phyloP scores from a whole-genome alignment of 2,797 vertebrate genomes.

The Hirundo rustica region DNA sequence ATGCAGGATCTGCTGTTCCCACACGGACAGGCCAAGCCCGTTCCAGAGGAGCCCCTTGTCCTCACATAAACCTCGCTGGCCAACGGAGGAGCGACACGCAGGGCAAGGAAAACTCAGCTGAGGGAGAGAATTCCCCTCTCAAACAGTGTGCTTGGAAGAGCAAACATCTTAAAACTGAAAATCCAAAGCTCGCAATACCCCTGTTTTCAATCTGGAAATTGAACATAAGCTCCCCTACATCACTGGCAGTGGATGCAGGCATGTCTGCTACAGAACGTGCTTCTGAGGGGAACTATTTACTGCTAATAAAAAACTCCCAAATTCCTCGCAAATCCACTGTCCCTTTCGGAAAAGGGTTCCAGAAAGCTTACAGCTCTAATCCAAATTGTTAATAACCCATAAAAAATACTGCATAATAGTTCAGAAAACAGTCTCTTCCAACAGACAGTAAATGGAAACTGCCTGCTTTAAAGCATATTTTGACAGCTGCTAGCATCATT shows the following conservation, averaged over 20 bases:
- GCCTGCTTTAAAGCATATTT: slow-evolving; percentile 44
- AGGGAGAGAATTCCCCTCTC: neutral
- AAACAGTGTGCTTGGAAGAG: neutral
- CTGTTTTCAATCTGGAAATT: neutral
- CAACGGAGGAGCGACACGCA: accelerated
- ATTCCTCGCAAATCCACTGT: neutral
- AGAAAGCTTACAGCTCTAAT: neutral
- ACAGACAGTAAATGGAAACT: slow-evolving; percentile 46
- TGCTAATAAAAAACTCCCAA: neutral
- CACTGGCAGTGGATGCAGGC: neutral
- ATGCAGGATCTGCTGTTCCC: neutral
- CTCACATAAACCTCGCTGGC: neutral
- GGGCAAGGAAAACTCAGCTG: neutral
- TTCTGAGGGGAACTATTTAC: neutral
- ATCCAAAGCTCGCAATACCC: neutral
- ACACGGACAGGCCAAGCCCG: neutral
- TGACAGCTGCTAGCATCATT: slow-evolving; percentile 62
- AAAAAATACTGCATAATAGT: slow-evolving; percentile 8
- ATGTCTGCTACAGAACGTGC: neutral
- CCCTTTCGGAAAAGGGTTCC: neutral
- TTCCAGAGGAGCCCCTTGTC: neutral
- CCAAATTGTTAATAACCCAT: slow-evolving; percentile 11
- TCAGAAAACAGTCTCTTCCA: neutral
- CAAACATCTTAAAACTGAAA: neutral
- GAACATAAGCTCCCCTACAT: neutral